Conservation (phyloP, 2,113 vertebrate species). For the Bubo bubo region DNA sequence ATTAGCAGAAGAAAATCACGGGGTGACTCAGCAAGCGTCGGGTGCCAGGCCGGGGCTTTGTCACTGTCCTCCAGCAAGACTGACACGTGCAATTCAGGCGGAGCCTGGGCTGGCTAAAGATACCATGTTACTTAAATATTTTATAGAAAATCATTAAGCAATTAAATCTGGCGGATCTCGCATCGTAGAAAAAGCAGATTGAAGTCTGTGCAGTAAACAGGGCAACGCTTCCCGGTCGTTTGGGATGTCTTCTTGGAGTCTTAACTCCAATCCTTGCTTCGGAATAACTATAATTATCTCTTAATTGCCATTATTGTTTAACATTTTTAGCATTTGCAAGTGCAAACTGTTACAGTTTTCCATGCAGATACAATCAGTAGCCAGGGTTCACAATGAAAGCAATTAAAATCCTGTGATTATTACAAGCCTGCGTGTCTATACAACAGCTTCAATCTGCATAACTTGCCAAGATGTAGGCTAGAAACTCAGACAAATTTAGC, state of each 20-base stretch:
- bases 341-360: constrained; percentile 29
- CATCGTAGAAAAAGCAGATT: background rate
- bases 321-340: constrained; percentile 55
- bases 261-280: constrained; percentile 17
- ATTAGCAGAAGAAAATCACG: background rate
- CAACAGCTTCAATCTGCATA: constrained; percentile 22
- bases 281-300: constrained; percentile 59
- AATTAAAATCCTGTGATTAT: constrained; percentile 51
- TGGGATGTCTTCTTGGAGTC: constrained; percentile 12
- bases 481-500: constrained; percentile 49
- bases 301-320: constrained; percentile 67
- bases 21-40: background rate
- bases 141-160: constrained; percentile 32
- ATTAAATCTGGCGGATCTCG: background rate
- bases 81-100: background rate
- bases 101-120: background rate
- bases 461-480: constrained; percentile 42
- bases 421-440: background rate
- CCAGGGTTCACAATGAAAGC: constrained; percentile 26
- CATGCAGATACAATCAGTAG: constrained; percentile 5
- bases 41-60: background rate
- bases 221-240: background rate
- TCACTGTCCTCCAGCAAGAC: background rate
- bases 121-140: background rate
- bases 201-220: constrained; percentile 12